A percentile compares a stretch with the other conserved stretches of the same genome.
Conservation (phyloP, 2,797 vertebrate species). For the Sebastes steindachneri region DNA sequence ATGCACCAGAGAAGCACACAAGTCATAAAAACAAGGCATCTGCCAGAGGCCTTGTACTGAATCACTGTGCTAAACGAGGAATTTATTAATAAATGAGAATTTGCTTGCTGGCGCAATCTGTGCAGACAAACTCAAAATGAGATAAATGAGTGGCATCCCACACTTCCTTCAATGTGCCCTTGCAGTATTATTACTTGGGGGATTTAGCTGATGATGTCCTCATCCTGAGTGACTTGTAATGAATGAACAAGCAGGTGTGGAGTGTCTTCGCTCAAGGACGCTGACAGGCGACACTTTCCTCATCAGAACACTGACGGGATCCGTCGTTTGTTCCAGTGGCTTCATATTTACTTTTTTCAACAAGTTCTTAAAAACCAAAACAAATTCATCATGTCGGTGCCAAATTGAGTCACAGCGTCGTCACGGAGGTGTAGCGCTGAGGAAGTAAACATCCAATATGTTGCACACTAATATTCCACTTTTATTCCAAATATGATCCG, state of each 20-base stretch:
- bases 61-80: constrained; percentile 54
- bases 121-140: constrained; percentile 25
- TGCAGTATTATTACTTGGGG: constrained; percentile 41
- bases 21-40: constrained; percentile 59
- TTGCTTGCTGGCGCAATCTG: constrained; percentile 34
- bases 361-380: neutral
- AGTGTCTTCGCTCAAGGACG: constrained; percentile 33
- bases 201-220: constrained; percentile 45
- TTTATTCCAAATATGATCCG: neutral
- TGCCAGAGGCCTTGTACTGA: constrained; percentile 55
- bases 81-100: constrained; percentile 61
- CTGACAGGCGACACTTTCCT: neutral
- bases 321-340: neutral
- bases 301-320: neutral
- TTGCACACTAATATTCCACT: neutral
- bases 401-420: neutral
- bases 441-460: no score
- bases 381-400: neutral
- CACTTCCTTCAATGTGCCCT: constrained; percentile 43
- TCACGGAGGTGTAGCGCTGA: neutral
- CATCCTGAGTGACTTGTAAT: constrained; percentile 33
- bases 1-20: constrained; percentile 55
- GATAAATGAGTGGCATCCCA: constrained; percentile 34
- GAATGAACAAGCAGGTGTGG: constrained; percentile 43
- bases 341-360: neutral